These are phyloP conservation scores for Amphiprion clarkii DNA, from an alignment of 2,797 vertebrate genomes.

Conservation along the genomic window DNA sequence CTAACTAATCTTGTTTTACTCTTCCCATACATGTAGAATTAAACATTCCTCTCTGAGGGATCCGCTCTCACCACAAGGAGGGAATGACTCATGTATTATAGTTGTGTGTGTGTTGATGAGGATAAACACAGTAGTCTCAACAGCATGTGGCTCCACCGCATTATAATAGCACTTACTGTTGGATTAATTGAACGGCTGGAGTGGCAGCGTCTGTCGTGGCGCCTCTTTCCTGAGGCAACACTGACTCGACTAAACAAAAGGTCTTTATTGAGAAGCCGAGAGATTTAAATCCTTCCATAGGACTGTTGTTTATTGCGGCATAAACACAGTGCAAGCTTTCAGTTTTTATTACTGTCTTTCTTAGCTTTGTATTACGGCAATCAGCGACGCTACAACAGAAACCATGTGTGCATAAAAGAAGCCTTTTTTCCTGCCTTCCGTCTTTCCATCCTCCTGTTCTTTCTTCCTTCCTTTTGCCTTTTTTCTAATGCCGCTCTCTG, in stretches of 20 bases:
- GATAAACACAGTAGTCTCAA: conserved; percentile 46
- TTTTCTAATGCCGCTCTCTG: conserved; percentile 57
- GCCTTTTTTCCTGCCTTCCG: conserved; percentile 15
- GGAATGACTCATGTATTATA: conserved; percentile 46
- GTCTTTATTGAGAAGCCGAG: conserved; percentile 53
- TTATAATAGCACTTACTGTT: conserved; percentile 45
- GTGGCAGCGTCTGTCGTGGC: conserved; percentile 33
- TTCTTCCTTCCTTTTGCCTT: conserved; percentile 25
- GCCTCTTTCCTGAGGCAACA: conserved; percentile 46
- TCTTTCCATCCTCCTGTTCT: conserved; percentile 12
- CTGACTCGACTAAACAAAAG: conserved; percentile 54
- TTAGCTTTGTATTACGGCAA: neutral
- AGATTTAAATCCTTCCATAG: conserved; percentile 37
- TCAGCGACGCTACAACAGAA: conserved; percentile 28
- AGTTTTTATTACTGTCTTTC: conserved; percentile 21
- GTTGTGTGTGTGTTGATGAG: conserved; percentile 30
- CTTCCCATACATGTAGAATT: conserved; percentile 35
- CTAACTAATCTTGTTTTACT: conserved; percentile 37
- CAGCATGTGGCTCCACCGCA: conserved; percentile 38
- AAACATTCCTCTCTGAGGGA: conserved; percentile 31
- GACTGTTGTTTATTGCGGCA: conserved; percentile 37
- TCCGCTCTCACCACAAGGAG: conserved; percentile 47
- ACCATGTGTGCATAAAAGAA: conserved; percentile 22
- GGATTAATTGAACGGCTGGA: conserved; percentile 41
- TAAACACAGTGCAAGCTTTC: conserved; percentile 27